Evolutionary conservation across 2,888 invertebrate genomes (phyloP).

Genomic region (Pyrocoelia pectoralis): DNA sequence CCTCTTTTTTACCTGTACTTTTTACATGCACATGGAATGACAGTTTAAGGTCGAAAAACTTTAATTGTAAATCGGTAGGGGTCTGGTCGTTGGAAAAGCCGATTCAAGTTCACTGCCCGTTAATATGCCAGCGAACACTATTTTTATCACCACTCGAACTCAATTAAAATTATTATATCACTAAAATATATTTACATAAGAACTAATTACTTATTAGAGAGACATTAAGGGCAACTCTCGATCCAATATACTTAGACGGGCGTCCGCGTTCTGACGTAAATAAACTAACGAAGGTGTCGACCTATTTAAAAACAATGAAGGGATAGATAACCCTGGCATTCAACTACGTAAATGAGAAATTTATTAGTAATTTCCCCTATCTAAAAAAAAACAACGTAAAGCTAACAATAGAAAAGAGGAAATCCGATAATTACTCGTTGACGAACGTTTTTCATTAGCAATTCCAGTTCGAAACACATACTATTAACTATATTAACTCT

Average conservation of each 20-base stretch:
- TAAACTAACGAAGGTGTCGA: constrained; percentile 5
- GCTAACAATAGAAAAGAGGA: background rate
- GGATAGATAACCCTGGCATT: constrained; percentile 10
- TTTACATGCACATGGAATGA: background rate
- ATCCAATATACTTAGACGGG: background rate
- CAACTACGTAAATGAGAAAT: background rate
- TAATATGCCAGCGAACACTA: constrained; percentile 4
- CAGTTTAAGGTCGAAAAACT: constrained; percentile 10
- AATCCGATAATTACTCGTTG: too few species aligned
- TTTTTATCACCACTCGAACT: constrained; percentile 27
- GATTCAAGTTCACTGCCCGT: constrained; percentile 19
- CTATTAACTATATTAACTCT: too few species aligned
- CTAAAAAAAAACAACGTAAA: background rate
- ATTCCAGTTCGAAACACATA: too few species aligned
- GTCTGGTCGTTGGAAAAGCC: constrained; percentile 12
- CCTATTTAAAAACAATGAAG: constrained; percentile 5
- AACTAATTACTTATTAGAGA: constrained; percentile 2
- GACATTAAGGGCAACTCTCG: constrained; percentile 8
- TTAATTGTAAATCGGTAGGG: background rate
- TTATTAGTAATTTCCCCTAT: background rate
- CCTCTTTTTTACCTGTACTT: constrained; percentile 1
- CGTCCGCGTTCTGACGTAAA: constrained; percentile 7
- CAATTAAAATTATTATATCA: constrained; percentile 26
- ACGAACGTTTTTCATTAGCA: too few species aligned
- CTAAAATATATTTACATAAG: constrained; percentile 23